Evolutionary conservation across 2,888 invertebrate species (phyloP).

Genomic region (Campopleginae sp.): DNA sequence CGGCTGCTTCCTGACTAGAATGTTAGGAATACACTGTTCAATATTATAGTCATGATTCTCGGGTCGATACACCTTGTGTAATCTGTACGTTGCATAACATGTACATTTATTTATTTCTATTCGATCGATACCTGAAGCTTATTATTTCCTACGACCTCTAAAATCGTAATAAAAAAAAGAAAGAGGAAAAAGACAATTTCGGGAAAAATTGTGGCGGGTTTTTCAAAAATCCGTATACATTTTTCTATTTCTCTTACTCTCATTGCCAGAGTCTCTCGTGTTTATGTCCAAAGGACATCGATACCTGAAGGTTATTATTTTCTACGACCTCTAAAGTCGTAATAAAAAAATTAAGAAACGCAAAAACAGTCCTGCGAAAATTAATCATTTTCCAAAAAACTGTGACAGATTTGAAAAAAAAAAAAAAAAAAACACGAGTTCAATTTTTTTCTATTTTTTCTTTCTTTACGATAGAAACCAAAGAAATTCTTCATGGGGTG

Average conservation of each 20-base stretch:
- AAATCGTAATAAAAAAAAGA: neutral
- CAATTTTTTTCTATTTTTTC: neutral
- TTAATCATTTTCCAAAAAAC: too few species aligned
- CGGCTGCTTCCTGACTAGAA: conserved; percentile 21
- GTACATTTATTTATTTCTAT: neutral
- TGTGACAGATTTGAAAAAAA: neutral
- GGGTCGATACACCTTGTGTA: conserved; percentile 47
- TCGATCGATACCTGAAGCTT: neutral
- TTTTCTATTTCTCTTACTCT: neutral
- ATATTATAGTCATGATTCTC: conserved; percentile 47
- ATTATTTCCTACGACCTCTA: neutral
- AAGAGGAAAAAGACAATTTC: too few species aligned
- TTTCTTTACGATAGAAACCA: conserved; percentile 85
- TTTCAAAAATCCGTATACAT: too few species aligned
- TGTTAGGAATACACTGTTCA: conserved; percentile 30
- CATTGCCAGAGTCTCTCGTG: neutral
- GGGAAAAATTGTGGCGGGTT: too few species aligned
- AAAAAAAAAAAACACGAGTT: neutral
- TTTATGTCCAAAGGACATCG: neutral
- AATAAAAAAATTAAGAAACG: neutral
- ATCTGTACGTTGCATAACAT: neutral
- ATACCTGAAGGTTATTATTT: neutral
- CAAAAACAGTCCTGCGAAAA: too few species aligned
- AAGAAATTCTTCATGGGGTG: conserved; percentile 87
- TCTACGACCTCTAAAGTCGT: neutral